Base-by-base conservation (phyloP, 1,140 invertebrate species). In the Arctopsyche grandis region DNA sequence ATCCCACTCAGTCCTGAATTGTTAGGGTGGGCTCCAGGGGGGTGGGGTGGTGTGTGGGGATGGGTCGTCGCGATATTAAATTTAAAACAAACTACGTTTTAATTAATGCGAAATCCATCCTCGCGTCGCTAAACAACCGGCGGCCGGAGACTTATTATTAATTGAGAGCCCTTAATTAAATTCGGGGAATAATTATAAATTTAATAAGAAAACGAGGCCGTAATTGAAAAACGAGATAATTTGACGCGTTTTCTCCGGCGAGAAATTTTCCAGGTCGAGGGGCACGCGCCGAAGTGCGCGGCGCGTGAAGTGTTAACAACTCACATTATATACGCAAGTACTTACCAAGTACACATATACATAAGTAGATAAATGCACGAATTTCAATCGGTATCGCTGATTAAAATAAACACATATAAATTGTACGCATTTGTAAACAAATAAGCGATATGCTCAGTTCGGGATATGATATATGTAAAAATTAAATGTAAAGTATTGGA, bases 141-240 rank as follows among this genome's bases (percentile, higher is more conserved):
- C 58, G 9, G 58, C 56, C 69, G 69, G 14, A 48, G 19, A 12
- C 69, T 44, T 77, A 70, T 82, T 82, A 82, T 82, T 82, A 82
- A 82, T 82, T 82, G 81, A 82, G 81, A 80, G 79, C 81, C 77
- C 81, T 82, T 82, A 82, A 82, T 82, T 82, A 82, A 82, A 82
- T 82, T 82, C 79, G 76, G 78, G 74, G 81, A 80, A 82, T 82
- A 82, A 82, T 82, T 82, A 82, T 76, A 82, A 82, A 82, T 82
- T 82, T 82, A 82, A 82, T 82, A 82, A 82, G 81, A 82, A 82
- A 82, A 82, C 81, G 81, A 82, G 76, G 44, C 10, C 81, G 79
- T 82, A 82, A 82, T 82, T 82, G 81, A 80, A 80, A 82, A 82
- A 82, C 75, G 75, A 43, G 75, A 69, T 69, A 48, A 77, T 77